Conservation (phyloP, 2,113 vertebrate species). For the Apodemus sylvaticus region DNA sequence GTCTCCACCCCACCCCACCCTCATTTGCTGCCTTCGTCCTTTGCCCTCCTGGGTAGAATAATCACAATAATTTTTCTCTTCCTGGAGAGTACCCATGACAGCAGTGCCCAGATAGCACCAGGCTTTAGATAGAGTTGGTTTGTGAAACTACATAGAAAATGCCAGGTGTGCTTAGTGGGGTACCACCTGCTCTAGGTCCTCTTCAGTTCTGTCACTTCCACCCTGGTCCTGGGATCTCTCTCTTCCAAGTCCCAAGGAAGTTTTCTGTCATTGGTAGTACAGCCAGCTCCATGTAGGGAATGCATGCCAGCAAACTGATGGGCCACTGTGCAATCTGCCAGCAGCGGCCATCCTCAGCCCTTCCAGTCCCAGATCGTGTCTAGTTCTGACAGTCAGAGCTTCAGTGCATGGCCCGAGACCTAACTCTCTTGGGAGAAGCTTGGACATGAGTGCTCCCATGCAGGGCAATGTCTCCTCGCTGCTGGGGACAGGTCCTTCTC, state of each 20-base stretch:
- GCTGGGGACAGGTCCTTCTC: not conserved
- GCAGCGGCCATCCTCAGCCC: not conserved
- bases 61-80: not conserved
- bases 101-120: not conserved
- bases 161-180: not conserved
- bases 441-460: fast-evolving
- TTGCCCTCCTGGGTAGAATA: not conserved
- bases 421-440: not conserved
- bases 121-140: not conserved
- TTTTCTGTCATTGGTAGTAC: not conserved
- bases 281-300: not conserved
- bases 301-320: not conserved
- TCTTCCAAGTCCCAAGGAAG: not conserved
- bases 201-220: not conserved
- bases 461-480: not conserved
- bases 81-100: not conserved
- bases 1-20: not conserved
- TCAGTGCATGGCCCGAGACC: not conserved
- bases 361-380: not conserved
- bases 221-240: not conserved
- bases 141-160: not conserved
- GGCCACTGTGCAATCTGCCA: fast-evolving
- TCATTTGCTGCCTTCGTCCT: not conserved
- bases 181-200: not conserved
- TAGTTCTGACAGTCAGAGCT: not conserved